These are phyloP conservation scores for Symphodus melops DNA, from an alignment of 2,113 vertebrate genomes.

Conservation along the genomic window DNA sequence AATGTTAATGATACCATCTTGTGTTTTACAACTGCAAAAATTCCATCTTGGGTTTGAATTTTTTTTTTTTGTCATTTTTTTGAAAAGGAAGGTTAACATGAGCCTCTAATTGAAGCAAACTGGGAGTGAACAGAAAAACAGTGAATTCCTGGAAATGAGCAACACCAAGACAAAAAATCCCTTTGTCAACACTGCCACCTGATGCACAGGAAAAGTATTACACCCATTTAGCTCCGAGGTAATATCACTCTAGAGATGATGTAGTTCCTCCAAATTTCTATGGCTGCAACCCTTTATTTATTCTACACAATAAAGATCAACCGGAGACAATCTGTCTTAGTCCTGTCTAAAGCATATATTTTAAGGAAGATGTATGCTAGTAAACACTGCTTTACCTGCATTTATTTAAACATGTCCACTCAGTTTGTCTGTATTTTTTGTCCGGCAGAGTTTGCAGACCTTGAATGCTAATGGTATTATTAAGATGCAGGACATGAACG, in stretches of 20 bases:
- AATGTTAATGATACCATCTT: neutral
- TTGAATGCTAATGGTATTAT: conserved; percentile 68
- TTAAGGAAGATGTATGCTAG: neutral
- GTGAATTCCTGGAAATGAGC: conserved; percentile 39
- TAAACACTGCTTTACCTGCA: conserved; percentile 8
- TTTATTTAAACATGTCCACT: conserved; percentile 14
- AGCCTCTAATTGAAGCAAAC: conserved; percentile 13
- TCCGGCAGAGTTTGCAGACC: conserved; percentile 49
- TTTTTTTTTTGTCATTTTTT: neutral
- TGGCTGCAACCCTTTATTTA: neutral
- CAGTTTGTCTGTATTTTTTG: conserved; percentile 39
- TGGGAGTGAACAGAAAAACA: conserved; percentile 8
- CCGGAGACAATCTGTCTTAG: neutral
- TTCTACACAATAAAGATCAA: neutral
- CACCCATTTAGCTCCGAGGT: conserved; percentile 4
- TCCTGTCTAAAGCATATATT: no score
- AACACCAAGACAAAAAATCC: conserved; percentile 18
- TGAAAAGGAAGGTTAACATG: conserved; percentile 7
- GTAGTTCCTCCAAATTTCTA: neutral
- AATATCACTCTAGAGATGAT: neutral
- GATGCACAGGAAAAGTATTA: conserved; percentile 34
- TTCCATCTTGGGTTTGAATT: neutral
- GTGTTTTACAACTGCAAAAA: conserved; percentile 10
- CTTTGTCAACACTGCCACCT: conserved; percentile 73
- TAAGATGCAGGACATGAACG: conserved; percentile 64